Base-by-base conservation (phyloP, 2,888 invertebrate genomes). In the Platycheirus albimanus region DNA sequence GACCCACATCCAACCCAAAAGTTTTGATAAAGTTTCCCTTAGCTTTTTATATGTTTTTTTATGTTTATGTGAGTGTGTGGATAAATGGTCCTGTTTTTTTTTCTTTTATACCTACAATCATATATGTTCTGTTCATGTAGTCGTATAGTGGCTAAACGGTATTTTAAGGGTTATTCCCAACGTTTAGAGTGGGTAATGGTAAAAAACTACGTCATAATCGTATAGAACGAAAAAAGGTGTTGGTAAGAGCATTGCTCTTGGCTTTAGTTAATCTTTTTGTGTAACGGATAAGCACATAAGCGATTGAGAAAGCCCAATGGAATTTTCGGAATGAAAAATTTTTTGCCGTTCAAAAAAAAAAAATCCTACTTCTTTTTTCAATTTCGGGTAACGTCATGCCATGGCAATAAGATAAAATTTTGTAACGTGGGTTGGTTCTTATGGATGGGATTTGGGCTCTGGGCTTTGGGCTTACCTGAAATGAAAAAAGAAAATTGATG, bases 241-340 rank as follows among this genome's bases (percentile, higher is more conserved):
- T 63, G 38, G 66, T 77, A 67, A 71, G 66, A 61, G 47, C 71
- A 72, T 67, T 66, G 81, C 66, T 71, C 51, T 66, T 45, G 58
- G 80, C 70, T 71, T 71, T 54, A 66, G 71, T 72, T 76, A 81
- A 81, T 81, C 81, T 71, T 67, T 58, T 81, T 77, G 66, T 72
- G 36, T 54, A 28, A 71, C 67, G 77, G 81, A 77, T 72, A 81
- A 77, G 71, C 77, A 77, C 61, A 67, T 67, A 71, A 61, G 66
- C 71, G 70, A 72, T 77, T 71, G 71, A n/a, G n/a, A 56, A 61
- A 54, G 77, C 61, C 61, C 77, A 63, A 28, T 61, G 67, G 71
- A 67, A 61, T 77, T n/a, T 63, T 28, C 3, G 15, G 11, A 54
- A 45, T 49, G 10, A 52, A 71, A 66, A 71, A 63, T 54, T 47